Evolutionary conservation across 2,888 invertebrate species (phyloP), one percentile per base, ranked within the genome.

Genomic region (Schizaphis graminum): DNA sequence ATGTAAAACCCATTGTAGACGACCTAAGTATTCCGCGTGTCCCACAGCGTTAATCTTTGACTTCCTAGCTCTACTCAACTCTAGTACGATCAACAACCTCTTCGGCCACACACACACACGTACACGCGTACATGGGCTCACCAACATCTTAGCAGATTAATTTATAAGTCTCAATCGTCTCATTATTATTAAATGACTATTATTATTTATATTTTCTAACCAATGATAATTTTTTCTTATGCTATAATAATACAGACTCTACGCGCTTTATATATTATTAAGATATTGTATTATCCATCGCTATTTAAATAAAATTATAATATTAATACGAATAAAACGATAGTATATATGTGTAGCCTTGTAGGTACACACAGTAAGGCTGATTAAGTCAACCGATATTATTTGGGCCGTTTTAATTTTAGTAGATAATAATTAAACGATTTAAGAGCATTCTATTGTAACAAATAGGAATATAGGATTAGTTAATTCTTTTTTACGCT

Each of bases 1-100:
- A 44, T n/a, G 67, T 47, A 49, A 56, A 47, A 77, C 26, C 85
- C 49, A 86, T 90, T 91, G 89, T 90, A 67, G 35, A 85, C 89
- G 86, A 85, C 90, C 86, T 41, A 93, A 90, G 92, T 92, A 53
- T 92, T 92, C 41, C 92, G 90, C 89, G 90, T 41, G 85, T 91
- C 93, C 93, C 89, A 93, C 93, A 61, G 90, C 56, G 93, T 86
- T 93, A 84, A 93, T 84, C 93, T 94, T 94, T 90, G 90, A 94
- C 90, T 90, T 90, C 89, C 85, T 67, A 28, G 53, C 21, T 91
- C 67, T 67, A 28, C 90, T 84, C 28, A 3, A 56, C 49, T 86
- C 49, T 91, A n/a, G n/a, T 84, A 90, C 90, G 93, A 93, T 93
- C 93, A 90, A 90, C 93, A 93, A 93, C 93, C 93, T 93, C 90